Percentiles rank a stretch among this genome's conserved stretches.
These are phyloP conservation scores for Calyptomena viridis DNA, from an alignment of 2,113 vertebrate genomes.

Conservation along the genomic window DNA sequence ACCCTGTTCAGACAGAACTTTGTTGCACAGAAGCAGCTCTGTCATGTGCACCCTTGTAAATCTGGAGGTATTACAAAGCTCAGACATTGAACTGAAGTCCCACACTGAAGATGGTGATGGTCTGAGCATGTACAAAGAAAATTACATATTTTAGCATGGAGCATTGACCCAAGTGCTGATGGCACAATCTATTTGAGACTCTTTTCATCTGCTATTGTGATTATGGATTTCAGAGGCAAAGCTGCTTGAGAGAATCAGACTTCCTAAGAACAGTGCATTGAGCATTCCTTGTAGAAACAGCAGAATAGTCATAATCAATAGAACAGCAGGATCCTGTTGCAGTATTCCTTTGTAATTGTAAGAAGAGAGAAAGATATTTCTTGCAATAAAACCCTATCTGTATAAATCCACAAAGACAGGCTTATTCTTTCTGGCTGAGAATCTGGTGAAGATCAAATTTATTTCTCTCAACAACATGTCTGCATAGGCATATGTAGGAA, in stretches of 20 bases:
- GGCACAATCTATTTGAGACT: not conserved
- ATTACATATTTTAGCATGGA: not conserved
- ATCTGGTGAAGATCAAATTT: not conserved
- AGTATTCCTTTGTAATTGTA: not conserved
- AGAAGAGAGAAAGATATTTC: not conserved
- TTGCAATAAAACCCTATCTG: not conserved
- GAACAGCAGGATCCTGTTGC: not conserved
- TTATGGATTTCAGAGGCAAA: not conserved
- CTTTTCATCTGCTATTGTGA: not conserved
- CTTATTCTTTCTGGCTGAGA: not conserved
- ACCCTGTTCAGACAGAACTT: not conserved
- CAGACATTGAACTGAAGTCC: not conserved
- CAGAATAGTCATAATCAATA: not conserved
- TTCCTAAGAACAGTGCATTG: not conserved
- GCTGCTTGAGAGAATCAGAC: not conserved
- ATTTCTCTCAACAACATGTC: not conserved
- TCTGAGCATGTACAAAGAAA: not conserved
- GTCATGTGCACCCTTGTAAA: not conserved
- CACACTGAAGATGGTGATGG: not conserved
- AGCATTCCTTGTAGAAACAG: not conserved
- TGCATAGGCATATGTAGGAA: not conserved
- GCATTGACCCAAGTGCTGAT: not conserved
- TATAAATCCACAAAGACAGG: not conserved
- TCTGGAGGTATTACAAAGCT: not conserved
- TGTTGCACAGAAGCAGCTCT: not conserved